Evolutionary conservation across 30 jellyfish, hydroid and myxozoan genomes (phyloP), one percentile per base, ranked within the genome.

Genomic region (Hydractinia echinata): DNA sequence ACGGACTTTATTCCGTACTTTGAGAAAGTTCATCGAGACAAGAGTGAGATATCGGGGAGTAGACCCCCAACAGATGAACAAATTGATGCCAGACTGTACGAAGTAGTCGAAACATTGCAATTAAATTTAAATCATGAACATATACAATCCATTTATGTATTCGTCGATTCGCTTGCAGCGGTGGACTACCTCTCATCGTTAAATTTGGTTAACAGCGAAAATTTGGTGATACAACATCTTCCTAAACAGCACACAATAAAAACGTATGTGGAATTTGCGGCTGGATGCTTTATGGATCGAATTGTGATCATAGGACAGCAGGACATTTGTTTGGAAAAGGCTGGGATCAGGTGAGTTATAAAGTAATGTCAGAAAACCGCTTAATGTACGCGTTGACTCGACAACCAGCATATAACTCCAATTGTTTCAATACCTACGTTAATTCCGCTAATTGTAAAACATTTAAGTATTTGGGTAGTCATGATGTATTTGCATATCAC

Each of bases 1-100:
- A 86, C 95, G 81, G 81, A 88, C 8, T 86, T 86, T 73, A 85
- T 86, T 14, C 95, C 95, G 16, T 79, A 79, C 55, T 88, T 79
- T 68, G 84, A 86, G 14, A 74, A 20, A 50, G 89, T 76, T 4
- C 62, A 79, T 10, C 67, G 84, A 20, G 53, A 55, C 19, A 73
- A 73, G 49, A 64, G 81, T 10, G 53, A 79, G 67, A 62, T 86
- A 4, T 52, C 81, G 54, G 89, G 79, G 50, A 87, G 66, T 49
- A 55, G 61, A 48, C 78, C 77, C 50, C 95, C 96, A 20, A 79
- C 87, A 8, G 87, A 79, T 53, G 49, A 21, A 11, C 52, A 52
- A 30, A 5, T 79, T 11, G 79, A 71, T 21, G 85, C 84, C 19
- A 67, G 94, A 50, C 66, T 62, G 39, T 66, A 30, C 60, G 94